Conservation (phyloP, 2,888 invertebrate genomes). For the Pterostichus madidus region DNA sequence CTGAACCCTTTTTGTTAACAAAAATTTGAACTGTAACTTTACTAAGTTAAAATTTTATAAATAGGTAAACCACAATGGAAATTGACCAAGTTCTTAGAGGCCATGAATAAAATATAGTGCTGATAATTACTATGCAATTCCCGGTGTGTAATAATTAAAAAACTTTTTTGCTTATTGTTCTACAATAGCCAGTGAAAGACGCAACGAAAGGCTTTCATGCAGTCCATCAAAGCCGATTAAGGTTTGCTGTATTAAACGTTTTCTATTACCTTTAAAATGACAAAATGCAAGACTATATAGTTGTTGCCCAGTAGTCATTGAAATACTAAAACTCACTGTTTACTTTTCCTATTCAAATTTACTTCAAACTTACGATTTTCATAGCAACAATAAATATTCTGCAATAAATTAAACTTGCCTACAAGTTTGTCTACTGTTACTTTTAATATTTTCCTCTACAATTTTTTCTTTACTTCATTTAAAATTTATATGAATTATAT, state of each 20-base stretch:
- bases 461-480: too few species aligned
- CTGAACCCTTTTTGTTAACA: not conserved
- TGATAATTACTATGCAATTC: not conserved
- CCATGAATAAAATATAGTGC: constrained; percentile 42
- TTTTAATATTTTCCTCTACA: too few species aligned
- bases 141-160: constrained; percentile 36
- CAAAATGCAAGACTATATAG: not conserved
- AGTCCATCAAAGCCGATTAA: constrained; percentile 22
- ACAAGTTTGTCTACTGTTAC: too few species aligned
- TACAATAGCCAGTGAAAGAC: constrained; percentile 1
- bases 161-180: constrained; percentile 51
- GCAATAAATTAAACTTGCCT: too few species aligned
- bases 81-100: not conserved
- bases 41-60: not conserved
- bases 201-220: not conserved
- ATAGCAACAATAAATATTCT: too few species aligned
- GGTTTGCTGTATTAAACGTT: constrained; percentile 4
- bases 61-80: constrained; percentile 12
- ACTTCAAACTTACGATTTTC: too few species aligned
- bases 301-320: not conserved
- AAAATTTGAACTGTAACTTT: not conserved
- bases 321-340: not conserved
- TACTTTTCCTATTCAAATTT: not conserved
- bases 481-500: too few species aligned
- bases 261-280: not conserved